Evolutionary conservation across 2,797 vertebrate species (phyloP).

Genomic region (Mormyrops boulengeri): DNA sequence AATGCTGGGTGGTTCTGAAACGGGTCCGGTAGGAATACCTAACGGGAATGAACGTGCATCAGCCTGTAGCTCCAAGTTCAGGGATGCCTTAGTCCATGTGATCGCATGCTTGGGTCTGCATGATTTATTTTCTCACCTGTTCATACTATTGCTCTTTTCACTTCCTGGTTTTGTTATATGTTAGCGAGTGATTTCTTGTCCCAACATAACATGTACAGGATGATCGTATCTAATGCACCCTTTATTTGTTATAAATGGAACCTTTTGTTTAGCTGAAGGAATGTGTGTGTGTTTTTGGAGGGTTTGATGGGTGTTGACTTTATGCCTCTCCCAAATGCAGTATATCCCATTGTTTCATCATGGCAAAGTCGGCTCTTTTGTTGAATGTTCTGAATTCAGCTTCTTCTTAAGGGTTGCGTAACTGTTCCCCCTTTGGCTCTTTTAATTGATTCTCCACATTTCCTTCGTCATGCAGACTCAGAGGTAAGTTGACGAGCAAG

Average conservation of each 20-base stretch:
- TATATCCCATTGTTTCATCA: background rate
- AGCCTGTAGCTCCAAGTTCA: background rate
- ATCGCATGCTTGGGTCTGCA: background rate
- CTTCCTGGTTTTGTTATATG: background rate
- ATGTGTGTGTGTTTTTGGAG: background rate
- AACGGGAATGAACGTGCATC: background rate
- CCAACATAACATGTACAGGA: background rate
- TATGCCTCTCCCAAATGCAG: background rate
- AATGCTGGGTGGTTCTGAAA: background rate
- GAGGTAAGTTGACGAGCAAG: background rate
- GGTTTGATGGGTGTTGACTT: background rate
- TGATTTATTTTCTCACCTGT: background rate
- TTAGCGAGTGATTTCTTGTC: background rate
- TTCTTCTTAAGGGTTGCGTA: background rate
- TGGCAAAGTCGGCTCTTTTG: background rate
- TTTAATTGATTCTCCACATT: conserved; percentile 6
- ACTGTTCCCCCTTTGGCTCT: background rate
- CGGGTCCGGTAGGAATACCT: background rate
- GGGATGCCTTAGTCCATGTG: background rate
- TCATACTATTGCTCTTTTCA: background rate
- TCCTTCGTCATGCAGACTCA: background rate
- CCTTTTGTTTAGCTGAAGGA: background rate
- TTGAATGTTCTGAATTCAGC: background rate
- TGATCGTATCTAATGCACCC: background rate
- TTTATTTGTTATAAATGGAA: background rate